Base-by-base conservation (phyloP, 2,888 invertebrate species). In the Dendrolimus houi region DNA sequence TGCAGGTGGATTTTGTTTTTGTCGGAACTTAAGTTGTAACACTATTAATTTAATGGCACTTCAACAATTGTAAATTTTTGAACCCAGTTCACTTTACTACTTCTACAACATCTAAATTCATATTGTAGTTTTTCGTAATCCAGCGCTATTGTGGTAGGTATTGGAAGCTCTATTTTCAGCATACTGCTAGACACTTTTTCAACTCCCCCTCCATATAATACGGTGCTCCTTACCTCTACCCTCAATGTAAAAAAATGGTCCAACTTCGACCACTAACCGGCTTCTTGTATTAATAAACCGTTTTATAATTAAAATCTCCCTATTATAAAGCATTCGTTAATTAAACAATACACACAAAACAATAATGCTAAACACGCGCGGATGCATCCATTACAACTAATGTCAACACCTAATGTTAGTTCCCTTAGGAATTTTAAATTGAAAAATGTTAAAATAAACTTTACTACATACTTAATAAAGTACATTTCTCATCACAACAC, bases 351-450 rank as follows among this genome's bases (percentile, higher is more conserved):
- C 52, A 41, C 52, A 55, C 53, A 47, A 56, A 53, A 10, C 53
- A 53, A 58, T 29, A 29, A 29, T 29, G 52, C 52, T 14, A 58
- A 52, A 52, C 29, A 58, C 58, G 17, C 41, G 52, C 54, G 53
- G 54, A 56, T 54, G 52, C 54, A 17, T 54, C 52, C 54, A 41
- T 56, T 41, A 54, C 56, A 58, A 58, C 56, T 58, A 58, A 54
- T 58, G 58, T 58, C 58, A 60, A 58, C 58, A 60, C 58, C 55
- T 56, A 55, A 60, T 58, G 56, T 57, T 60, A 57, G 52, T 54
- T 53, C 41, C 29, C 47, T 47, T 9, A 47, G 12, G 47, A 47
- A 47, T 47, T 10, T 47, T 10, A 47, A 10, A 47, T 3, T 47
- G n/a, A 3, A 47, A 47, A 9, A 0, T 12, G 2, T 47, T 9